A percentile compares a stretch with the other conserved stretches of the same genome.
These are phyloP conservation scores for Caenorhabditis tropicalis DNA, from an alignment of 1,140 invertebrate genomes.

Conservation along the genomic window DNA sequence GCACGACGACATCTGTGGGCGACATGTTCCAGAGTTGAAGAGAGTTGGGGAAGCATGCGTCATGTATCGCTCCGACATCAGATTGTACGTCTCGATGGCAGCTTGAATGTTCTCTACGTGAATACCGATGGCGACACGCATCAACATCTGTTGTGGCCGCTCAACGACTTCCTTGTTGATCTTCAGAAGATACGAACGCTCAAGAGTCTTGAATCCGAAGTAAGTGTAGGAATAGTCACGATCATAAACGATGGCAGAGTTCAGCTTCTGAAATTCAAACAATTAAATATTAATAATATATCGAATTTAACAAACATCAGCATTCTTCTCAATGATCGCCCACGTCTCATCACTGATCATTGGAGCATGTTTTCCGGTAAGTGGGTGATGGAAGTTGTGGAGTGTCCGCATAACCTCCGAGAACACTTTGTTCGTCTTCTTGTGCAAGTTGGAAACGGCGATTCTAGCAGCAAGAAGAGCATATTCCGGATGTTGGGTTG, in stretches of 20 bases:
- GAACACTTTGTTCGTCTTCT: conserved; percentile 78
- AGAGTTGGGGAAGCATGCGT: conserved; percentile 97
- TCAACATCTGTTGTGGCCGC: conserved; percentile 96
- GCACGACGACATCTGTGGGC: conserved; percentile 91
- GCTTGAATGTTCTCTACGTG: conserved; percentile 90
- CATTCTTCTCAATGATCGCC: conserved; percentile 85
- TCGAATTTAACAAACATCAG: conserved; percentile 75
- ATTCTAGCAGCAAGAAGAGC: conserved; percentile 91
- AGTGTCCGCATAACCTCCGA: conserved; percentile 90
- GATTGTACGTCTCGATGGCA: conserved; percentile 95
- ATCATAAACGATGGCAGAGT: conserved; percentile 89
- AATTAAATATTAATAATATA: neutral
- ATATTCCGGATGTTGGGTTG: conserved; percentile 95
- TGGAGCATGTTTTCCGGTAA: conserved; percentile 78
- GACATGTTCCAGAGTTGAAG: conserved; percentile 87
- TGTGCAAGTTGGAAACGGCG: conserved; percentile 94
- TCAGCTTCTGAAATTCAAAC: conserved; percentile 64
- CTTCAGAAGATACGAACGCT: conserved; percentile 91
- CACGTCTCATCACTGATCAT: conserved; percentile 80
- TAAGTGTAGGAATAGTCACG: conserved; percentile 97
- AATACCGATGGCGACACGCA: conserved; percentile 95
- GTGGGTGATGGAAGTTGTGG: conserved; percentile 80
- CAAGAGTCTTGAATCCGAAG: conserved; percentile 98
- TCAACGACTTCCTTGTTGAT: conserved; percentile 90
- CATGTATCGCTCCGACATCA: conserved; percentile 92